Conservation (phyloP, 2,797 vertebrate genomes). For the Chaetodon trifasciatus region DNA sequence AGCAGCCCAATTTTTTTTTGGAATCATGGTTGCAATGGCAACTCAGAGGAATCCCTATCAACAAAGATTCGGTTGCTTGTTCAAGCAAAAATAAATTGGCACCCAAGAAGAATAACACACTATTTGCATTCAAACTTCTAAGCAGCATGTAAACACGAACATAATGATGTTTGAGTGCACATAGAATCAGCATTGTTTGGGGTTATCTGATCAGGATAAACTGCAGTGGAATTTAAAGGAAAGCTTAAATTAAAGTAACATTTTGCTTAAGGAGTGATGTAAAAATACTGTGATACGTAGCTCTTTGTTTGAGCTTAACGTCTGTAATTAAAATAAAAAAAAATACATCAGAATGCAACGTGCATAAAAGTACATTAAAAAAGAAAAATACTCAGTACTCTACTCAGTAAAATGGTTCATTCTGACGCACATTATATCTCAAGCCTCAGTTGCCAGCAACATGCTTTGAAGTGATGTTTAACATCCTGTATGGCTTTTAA, state of each 20-base stretch:
- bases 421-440: slow-evolving; percentile 1
- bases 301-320: neutral
- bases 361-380: neutral
- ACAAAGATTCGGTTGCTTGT: neutral
- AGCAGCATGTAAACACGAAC: neutral
- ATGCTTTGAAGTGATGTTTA: slow-evolving; percentile 30
- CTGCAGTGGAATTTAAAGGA: too few species aligned
- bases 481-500: slow-evolving; percentile 2
- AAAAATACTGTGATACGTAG: neutral
- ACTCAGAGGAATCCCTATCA: neutral
- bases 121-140: neutral
- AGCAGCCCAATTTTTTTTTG: too few species aligned
- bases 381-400: too few species aligned
- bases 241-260: too few species aligned
- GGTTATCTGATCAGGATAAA: too few species aligned
- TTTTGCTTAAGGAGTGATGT: too few species aligned
- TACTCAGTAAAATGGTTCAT: neutral
- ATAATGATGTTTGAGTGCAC: too few species aligned
- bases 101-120: neutral
- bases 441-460: neutral
- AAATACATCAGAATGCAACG: neutral
- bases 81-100: neutral
- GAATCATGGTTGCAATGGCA: neutral
- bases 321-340: too few species aligned
- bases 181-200: neutral